Conservation (phyloP, 2,113 vertebrate species). For the Ploceus nigricollis region DNA sequence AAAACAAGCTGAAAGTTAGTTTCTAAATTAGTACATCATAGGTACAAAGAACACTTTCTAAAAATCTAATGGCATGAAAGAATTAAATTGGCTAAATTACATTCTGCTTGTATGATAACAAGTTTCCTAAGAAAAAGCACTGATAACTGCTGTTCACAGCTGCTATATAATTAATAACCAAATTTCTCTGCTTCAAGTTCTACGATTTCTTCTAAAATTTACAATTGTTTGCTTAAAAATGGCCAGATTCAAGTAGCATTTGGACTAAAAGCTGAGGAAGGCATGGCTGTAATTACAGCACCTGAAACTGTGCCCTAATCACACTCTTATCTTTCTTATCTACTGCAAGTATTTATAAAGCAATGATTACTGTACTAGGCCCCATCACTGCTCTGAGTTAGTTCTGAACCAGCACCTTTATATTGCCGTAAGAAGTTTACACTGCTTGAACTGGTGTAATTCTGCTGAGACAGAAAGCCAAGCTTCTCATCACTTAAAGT, state of each 20-base stretch:
- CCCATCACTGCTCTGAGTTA: neutral
- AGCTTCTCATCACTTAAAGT: conserved; percentile 26
- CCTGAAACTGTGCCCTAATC: conserved; percentile 23
- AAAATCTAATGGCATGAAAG: neutral
- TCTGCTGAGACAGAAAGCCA: conserved; percentile 41
- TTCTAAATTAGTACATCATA: neutral
- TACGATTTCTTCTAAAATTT: neutral
- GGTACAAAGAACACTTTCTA: neutral
- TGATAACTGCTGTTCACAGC: neutral
- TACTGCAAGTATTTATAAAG: conserved; percentile 39
- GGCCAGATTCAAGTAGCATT: neutral
- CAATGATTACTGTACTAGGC: neutral
- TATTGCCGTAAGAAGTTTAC: neutral
- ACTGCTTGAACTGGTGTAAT: neutral
- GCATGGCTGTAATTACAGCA: neutral
- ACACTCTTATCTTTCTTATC: conserved; percentile 50
- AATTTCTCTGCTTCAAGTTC: neutral
- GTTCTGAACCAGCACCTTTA: neutral
- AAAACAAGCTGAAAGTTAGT: neutral
- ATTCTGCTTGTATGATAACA: neutral
- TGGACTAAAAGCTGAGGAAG: neutral
- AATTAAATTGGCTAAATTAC: neutral
- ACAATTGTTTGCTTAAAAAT: neutral
- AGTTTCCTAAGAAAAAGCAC: neutral
- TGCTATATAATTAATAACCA: neutral